Base-by-base conservation (phyloP, 64 coral and sea anemone genomes). In the Dendrophyllia cribrosa region DNA sequence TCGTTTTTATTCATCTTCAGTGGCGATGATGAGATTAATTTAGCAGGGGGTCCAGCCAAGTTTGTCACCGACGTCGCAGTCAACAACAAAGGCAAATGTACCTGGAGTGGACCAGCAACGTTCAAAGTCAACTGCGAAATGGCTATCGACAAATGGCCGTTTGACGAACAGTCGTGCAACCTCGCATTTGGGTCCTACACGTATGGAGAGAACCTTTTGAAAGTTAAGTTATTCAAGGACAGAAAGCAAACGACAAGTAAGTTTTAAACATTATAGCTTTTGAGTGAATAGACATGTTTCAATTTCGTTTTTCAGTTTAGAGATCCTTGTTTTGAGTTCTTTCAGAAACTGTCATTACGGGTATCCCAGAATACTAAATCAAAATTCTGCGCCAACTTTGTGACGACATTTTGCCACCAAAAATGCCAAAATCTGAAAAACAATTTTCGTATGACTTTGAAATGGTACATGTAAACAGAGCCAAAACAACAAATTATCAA, bases 131-230 rank as follows among this genome's bases (percentile, higher is more conserved):
- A 75, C 12, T 89, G 87, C 44, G 51, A 43, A 9, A 89, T 89
- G 45, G 11, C 77, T 7, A 49, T 89, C 10, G 49, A 66, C 6
- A 25, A 75, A 1, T 89, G 87, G 87, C 87, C 87, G 4, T 89
- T 89, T 65, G 87, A 89, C 46, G 43, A 58, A 20, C 87, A 89
- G 26, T 63, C 14, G 4, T 89, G 87, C 46, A 6, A 44, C 49
- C 20, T 89, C 0, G 51, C 70, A 16, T 89, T 89, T 78, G 87
- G 87, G 20, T 89, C 87, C 5, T 89, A 48, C 56, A 45, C 68
- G 2, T 88, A 89, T 51, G 68, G 87, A 26, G 6, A 24, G 11
- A 89, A 89, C 34, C 6, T 60, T 4, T 10, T 89, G 44, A 88
- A 13, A 49, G 25, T 90, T 3, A 34, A 71, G 51, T 21, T 66